phyloP scores from a whole-genome alignment of 2,797 vertebrate species.

The Carduelis carduelis region DNA sequence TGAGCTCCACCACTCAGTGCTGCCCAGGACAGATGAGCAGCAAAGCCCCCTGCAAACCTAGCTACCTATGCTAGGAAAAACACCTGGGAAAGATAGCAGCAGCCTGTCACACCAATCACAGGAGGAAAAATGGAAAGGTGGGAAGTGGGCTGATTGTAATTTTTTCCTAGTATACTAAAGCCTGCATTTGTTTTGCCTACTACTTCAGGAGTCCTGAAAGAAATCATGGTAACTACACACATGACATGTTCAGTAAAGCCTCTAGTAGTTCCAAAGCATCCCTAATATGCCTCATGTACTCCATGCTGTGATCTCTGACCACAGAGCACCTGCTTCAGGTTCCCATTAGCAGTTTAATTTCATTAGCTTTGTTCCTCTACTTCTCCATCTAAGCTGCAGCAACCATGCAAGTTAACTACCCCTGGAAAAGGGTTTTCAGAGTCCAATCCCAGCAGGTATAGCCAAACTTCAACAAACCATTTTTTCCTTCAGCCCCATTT shows the following conservation, averaged over 20 bases:
- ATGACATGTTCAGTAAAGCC: background rate
- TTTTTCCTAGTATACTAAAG: background rate
- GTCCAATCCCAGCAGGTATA: background rate
- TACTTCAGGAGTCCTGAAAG: background rate
- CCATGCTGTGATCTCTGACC: background rate
- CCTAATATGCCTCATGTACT: too few relatives aligned
- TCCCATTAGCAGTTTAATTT: background rate
- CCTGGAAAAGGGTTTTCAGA: rapidly evolving
- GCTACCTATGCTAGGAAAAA: background rate
- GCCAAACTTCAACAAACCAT: background rate
- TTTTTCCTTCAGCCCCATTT: background rate
- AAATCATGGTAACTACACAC: background rate
- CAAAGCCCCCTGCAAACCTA: background rate
- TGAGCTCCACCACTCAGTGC: background rate
- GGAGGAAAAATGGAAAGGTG: background rate
- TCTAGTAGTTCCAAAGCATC: rapidly evolving
- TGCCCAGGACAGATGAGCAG: background rate
- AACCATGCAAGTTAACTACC: background rate
- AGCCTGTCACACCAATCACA: background rate
- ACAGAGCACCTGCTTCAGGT: background rate
- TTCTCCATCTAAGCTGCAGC: background rate
- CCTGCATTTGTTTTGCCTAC: background rate
- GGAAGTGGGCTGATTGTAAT: rapidly evolving
- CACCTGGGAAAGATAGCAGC: background rate
- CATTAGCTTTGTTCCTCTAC: background rate